Evolutionary conservation across 2,888 invertebrate genomes (phyloP).

Genomic region (Octonoba sinensis): DNA sequence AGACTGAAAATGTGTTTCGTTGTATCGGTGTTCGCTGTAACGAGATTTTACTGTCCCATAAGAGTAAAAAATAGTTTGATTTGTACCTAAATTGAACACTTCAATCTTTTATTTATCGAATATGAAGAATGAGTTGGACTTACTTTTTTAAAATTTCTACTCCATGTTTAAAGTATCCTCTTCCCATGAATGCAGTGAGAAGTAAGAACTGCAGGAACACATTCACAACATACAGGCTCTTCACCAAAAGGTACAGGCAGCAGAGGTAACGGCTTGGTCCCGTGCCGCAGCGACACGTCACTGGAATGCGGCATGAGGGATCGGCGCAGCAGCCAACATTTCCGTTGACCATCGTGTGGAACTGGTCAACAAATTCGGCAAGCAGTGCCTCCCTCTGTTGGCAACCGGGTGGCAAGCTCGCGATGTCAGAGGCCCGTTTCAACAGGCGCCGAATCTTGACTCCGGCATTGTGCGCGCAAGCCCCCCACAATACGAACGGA

Average conservation of each 20-base stretch:
- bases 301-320: constrained; percentile 66
- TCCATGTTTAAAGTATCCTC: constrained; percentile 69
- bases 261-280: constrained; percentile 69
- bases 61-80: no score
- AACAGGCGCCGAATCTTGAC: constrained; percentile 68
- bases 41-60: no score
- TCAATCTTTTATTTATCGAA: no score
- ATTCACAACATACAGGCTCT: constrained; percentile 71
- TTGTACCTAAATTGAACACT: no score
- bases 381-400: constrained; percentile 69
- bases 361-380: constrained; percentile 69
- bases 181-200: constrained; percentile 71
- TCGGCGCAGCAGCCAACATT: constrained; percentile 68
- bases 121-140: constrained; percentile 2
- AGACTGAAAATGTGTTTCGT: no score
- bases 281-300: constrained; percentile 65
- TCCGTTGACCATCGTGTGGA: constrained; percentile 69
- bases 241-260: constrained; percentile 71
- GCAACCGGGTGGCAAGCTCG: constrained; percentile 68
- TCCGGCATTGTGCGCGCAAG: constrained; percentile 69
- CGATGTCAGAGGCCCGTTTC: constrained; percentile 69
- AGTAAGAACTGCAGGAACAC: constrained; percentile 71
- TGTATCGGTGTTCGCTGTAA: no score
- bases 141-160: constrained; percentile 67
- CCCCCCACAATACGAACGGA: constrained; percentile 71